Conservation (phyloP, 2,113 vertebrate genomes). For the Erythrocercus mccallii region DNA sequence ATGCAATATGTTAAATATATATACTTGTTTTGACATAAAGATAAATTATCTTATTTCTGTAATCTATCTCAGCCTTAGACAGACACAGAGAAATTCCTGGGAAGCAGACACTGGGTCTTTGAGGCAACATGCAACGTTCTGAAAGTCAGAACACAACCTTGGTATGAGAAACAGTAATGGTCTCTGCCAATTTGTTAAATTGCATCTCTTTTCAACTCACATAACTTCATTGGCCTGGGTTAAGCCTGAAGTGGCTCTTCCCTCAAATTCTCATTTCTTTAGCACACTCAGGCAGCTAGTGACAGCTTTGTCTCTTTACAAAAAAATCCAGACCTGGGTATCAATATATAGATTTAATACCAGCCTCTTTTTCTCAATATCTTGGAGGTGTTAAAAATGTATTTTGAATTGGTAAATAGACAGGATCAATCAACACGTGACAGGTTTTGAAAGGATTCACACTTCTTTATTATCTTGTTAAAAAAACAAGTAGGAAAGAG, state of each 20-base stretch:
- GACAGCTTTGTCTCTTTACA: background rate
- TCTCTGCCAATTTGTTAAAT: constrained; percentile 29
- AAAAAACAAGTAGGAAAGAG: background rate
- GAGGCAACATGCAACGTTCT: background rate
- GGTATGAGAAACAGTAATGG: background rate
- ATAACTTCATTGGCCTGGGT: background rate
- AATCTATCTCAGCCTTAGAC: constrained; percentile 29
- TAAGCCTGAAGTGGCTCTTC: background rate
- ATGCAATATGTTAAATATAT: constrained; percentile 30
- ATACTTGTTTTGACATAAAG: constrained; percentile 41
- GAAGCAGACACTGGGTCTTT: constrained; percentile 4
- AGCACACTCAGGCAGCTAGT: background rate
- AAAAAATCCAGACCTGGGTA: background rate
- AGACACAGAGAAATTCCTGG: background rate
- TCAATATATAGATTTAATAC: constrained; percentile 28
- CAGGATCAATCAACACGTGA: constrained; percentile 4
- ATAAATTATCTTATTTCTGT: constrained; percentile 47
- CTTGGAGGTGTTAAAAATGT: background rate
- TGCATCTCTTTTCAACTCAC: background rate
- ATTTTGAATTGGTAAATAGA: constrained; percentile 40
- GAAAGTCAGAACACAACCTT: constrained; percentile 44
- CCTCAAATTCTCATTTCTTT: background rate
- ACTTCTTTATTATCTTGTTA: background rate
- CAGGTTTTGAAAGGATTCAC: constrained; percentile 1
- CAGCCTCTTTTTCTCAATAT: background rate